Evolutionary conservation across 2,113 vertebrate species (phyloP).

Genomic region (Gadus macrocephalus): DNA sequence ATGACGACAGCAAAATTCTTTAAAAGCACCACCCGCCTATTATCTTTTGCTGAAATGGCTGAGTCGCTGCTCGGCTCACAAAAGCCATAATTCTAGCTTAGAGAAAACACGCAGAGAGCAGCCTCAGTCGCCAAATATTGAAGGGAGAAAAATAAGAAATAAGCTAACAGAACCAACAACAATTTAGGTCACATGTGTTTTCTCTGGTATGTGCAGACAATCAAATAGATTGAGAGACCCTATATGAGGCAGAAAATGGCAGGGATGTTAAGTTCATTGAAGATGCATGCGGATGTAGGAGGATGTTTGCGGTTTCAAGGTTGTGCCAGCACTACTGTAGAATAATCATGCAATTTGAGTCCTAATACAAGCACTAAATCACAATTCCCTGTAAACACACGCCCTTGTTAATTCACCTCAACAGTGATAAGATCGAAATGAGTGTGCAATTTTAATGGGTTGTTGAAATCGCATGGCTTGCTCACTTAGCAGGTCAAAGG

Average conservation of each 20-base stretch:
- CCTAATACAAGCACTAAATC: neutral
- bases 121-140: conserved; percentile 24
- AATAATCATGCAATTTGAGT: neutral
- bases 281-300: neutral
- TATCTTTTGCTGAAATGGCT: conserved; percentile 28
- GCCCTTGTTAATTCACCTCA: neutral
- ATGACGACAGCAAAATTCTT: conserved; percentile 44
- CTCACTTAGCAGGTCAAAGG: too few relatives aligned
- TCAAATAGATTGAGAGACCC: conserved; percentile 10
- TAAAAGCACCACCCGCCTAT: conserved; percentile 24
- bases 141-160: conserved; percentile 14
- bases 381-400: neutral
- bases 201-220: conserved; percentile 38
- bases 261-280: too few relatives aligned
- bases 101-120: conserved; percentile 12
- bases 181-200: conserved; percentile 41
- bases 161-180: conserved; percentile 7
- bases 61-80: conserved; percentile 8
- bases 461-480: too few relatives aligned
- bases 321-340: neutral
- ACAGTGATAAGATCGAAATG: neutral
- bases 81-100: conserved; percentile 25
- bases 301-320: neutral
- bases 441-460: too few relatives aligned
- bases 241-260: conserved; percentile 31